Evolutionary conservation across 1,140 invertebrate species (phyloP), one percentile per base, ranked within the genome.

Genomic region (Lucilia cuprina): DNA sequence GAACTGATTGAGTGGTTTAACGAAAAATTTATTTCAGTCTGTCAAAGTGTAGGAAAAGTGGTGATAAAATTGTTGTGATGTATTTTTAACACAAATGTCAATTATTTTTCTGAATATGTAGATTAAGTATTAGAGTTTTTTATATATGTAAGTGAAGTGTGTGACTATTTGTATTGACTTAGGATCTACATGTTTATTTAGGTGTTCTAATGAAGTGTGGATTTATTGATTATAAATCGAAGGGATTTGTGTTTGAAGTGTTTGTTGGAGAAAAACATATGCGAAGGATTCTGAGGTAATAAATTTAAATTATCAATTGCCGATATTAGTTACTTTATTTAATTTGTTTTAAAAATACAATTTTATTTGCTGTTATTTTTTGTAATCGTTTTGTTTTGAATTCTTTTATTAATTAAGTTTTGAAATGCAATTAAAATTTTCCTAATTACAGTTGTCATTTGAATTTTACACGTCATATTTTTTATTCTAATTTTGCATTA

Each of bases 361-460:
- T 70, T 70, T 70, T 25, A 5, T 10, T 70, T 19, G 5, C 19
- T 70, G 65, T 0, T 21, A 21, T 70, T 70, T 55, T 55, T 55
- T 55, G 7, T 41, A 21, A 21, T 70, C n/a, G n/a, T 70, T 70
- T 70, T 25, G 19, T n/a, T 12, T 21, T 9, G 25, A 70, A 70
- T 21, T 70, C 65, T 70, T 70, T 19, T 70, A 19, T 70, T 70
- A 21, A 70, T 55, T 55, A 70, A 19, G 5, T 70, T 70, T 70
- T 70, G 19, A 70, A 70, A 21, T 70, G 65, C 65, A 70, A 70
- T 70, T 70, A 70, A 70, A 25, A 70, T 70, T 19, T 70, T n/a
- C 65, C 65, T 70, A 70, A 70, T 70, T 70, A 21, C n/a, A 21
- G 65, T 25, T 70, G 65, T 70, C 65, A 70, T 70, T 70, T 70